Evolutionary conservation across 2,113 vertebrate species (phyloP).

Genomic region (Eurystomus gularis): DNA sequence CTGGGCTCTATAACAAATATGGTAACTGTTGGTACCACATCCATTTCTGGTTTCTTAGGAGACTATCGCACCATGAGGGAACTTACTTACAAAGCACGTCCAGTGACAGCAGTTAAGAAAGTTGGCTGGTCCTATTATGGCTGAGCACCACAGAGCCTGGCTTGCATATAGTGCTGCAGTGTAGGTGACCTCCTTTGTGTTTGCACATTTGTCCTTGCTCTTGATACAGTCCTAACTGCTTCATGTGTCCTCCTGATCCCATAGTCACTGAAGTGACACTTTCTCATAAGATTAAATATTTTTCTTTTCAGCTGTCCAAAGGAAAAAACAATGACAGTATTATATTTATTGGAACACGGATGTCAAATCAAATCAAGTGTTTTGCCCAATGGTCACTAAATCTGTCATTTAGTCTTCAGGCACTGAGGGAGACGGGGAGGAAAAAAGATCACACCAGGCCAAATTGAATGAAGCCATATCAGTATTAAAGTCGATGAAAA

Average conservation of each 20-base stretch:
- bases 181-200: too few relatives aligned
- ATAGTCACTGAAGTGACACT: constrained; percentile 20
- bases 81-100: too few relatives aligned
- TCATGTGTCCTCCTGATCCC: neutral
- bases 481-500: constrained; percentile 61
- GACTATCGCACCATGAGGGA: too few relatives aligned
- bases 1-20: too few relatives aligned
- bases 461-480: constrained; percentile 30
- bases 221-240: neutral
- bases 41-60: too few relatives aligned
- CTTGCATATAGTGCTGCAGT: too few relatives aligned
- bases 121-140: too few relatives aligned
- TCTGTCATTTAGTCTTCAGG: constrained; percentile 9
- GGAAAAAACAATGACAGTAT: neutral
- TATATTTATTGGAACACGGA: neutral
- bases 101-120: too few relatives aligned
- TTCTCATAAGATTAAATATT: neutral
- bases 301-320: constrained; percentile 14
- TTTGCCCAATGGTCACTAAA: constrained; percentile 39
- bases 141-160: too few relatives aligned
- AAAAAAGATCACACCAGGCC: neutral
- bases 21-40: too few relatives aligned
- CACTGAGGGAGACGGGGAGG: neutral
- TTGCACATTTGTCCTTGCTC: neutral
- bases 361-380: constrained; percentile 47